A percentile compares a stretch with the other conserved stretches of the same genome.
phyloP scores from a whole-genome alignment of 2,888 invertebrate species.

The Amphimallon solstitiale region DNA sequence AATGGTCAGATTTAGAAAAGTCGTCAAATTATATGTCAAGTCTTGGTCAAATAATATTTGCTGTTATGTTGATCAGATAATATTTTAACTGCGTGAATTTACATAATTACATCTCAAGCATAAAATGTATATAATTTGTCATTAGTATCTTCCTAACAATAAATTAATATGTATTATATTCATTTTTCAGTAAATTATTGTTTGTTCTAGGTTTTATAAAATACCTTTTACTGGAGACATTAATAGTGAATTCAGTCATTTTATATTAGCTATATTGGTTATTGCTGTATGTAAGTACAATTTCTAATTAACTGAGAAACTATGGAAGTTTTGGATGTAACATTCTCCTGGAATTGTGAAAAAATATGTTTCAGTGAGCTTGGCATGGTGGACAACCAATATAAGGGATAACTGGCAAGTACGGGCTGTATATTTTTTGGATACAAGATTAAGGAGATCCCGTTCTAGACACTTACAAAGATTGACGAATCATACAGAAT shows the following conservation, averaged over 20 bases:
- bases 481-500: conserved; percentile 59
- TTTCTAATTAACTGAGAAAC: not conserved
- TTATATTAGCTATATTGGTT: conserved; percentile 65
- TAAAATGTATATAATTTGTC: conserved; percentile 29
- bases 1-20: too few species aligned
- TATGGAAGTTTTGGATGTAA: not conserved
- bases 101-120: not conserved
- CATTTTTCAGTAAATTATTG: not conserved
- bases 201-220: conserved; percentile 52
- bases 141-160: not conserved
- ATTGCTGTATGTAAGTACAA: conserved; percentile 59
- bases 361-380: conserved; percentile 63
- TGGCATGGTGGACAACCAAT: conserved; percentile 83
- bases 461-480: conserved; percentile 60
- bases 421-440: conserved; percentile 75
- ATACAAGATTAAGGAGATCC: conserved; percentile 63
- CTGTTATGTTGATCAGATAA: conserved; percentile 18
- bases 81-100: conserved; percentile 11
- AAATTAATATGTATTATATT: not conserved
- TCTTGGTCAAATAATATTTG: conserved; percentile 8
- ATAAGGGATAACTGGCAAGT: conserved; percentile 68
- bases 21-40: conserved; percentile 30
- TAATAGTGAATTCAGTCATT: conserved; percentile 85
- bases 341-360: too few species aligned
- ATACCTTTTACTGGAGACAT: conserved; percentile 85